Evolutionary conservation across 2,113 vertebrate species (phyloP).

Genomic region (Mustela lutreola): DNA sequence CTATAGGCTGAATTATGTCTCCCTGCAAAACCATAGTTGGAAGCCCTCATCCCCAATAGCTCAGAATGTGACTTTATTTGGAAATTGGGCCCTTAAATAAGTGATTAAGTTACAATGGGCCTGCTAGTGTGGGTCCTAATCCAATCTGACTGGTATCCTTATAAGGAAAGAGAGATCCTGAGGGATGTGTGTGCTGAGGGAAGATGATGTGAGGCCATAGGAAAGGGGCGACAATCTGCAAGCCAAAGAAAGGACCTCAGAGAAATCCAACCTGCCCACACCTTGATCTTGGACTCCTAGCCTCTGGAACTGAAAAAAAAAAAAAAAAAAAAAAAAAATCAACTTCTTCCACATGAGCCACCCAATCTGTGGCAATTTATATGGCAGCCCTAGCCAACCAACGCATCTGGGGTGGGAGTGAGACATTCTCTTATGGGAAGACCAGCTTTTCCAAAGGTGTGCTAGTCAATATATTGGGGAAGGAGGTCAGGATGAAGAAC

Average conservation of each 20-base stretch:
- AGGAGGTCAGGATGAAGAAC: not conserved
- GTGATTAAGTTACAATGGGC: not conserved
- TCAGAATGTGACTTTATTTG: not conserved
- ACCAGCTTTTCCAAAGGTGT: not conserved
- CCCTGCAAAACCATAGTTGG: not conserved
- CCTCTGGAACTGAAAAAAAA: not conserved
- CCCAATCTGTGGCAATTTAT: not conserved
- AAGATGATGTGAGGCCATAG: not conserved
- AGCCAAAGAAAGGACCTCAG: not conserved
- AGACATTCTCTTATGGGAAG: not conserved
- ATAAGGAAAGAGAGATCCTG: not conserved
- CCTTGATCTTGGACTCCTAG: not conserved
- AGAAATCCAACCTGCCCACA: not conserved
- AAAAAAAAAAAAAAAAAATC: not conserved
- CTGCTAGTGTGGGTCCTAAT: not conserved
- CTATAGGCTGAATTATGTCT: not conserved
- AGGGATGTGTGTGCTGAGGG: not conserved
- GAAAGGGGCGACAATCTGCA: accelerated
- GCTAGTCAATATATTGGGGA: not conserved
- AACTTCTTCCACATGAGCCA: not conserved
- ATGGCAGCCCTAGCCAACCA: not conserved
- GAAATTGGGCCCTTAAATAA: not conserved
- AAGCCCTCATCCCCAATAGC: not conserved
- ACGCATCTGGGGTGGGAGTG: not conserved
- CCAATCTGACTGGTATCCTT: not conserved